phyloP scores from a whole-genome alignment of 1,140 invertebrate species.

The Contarinia nasturtii region DNA sequence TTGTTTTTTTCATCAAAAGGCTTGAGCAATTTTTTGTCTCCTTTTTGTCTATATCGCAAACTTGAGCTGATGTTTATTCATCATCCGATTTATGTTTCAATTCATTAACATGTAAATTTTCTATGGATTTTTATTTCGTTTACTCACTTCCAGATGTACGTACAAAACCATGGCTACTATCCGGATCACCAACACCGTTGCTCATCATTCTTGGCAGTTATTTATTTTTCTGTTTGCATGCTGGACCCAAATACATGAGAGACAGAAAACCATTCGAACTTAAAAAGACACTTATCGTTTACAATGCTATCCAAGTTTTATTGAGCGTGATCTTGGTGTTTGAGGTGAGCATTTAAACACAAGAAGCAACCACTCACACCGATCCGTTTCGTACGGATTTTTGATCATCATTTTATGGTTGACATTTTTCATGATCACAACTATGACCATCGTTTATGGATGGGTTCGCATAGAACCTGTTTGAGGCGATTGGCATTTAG shows the following conservation, averaged over 20 bases:
- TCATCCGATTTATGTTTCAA: too few relatives aligned
- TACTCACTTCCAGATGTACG: slow-evolving; percentile 49
- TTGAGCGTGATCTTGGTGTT: slow-evolving; percentile 50
- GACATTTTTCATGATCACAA: neutral
- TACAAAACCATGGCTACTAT: slow-evolving; percentile 69
- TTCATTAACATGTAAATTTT: neutral
- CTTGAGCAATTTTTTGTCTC: too few relatives aligned
- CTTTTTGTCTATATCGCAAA: too few relatives aligned
- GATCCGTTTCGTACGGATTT: neutral
- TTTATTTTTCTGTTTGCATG: slow-evolving; percentile 42
- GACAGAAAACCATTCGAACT: slow-evolving; percentile 66
- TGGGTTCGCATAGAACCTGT: too few relatives aligned
- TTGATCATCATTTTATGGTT: neutral
- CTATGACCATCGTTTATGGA: neutral
- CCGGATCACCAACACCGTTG: slow-evolving; percentile 59
- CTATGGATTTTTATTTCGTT: neutral
- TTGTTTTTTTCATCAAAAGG: too few relatives aligned
- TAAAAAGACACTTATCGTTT: slow-evolving; percentile 52
- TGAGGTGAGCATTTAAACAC: slow-evolving; percentile 29
- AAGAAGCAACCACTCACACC: neutral
- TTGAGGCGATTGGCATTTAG: too few relatives aligned
- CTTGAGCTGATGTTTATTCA: too few relatives aligned
- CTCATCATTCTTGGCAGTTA: slow-evolving; percentile 52
- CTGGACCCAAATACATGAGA: slow-evolving; percentile 67
- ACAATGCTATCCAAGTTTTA: slow-evolving; percentile 62